Base-by-base conservation (phyloP, 2,797 vertebrate genomes). In the Acrocephalus scirpaceus region DNA sequence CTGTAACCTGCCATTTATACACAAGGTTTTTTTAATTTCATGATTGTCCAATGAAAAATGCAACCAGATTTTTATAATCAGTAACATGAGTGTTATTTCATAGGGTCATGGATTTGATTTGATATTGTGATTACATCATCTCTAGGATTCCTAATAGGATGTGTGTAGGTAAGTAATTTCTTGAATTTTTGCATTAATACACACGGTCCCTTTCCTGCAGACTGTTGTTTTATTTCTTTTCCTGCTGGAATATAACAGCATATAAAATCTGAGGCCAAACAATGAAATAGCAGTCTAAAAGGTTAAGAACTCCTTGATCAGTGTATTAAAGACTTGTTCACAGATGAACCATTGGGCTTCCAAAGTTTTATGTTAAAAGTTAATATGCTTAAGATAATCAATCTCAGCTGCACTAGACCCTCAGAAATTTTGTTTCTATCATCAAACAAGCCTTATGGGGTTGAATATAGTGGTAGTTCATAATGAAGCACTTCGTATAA, bases 381-480 rank as follows among this genome's bases (percentile, higher is more conserved):
- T 96, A 94, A 95, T 87, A 87, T 54, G 74, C n/a, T 94, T 95
- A 94, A 95, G 80, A 91, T 93, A 92, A 95, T 96, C 95, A 95
- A 91, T 72, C 95, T 96, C 91, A 69, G 36, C 86, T 73, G 95
- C 27, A 45, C 34, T 71, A 72, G 90, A 92, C 82, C 78, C 75
- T 86, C n/a, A 9, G 94, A 92, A 88, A 96, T 96, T 96, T 91
- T 84, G 85, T 87, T 96, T 84, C 95, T 94, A 92, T 96, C 95
- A 96, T 90, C 87, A 78, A 95, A 96, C 92, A 91, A 91, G 81
- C 36, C 93, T 96, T 95, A 11, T 32, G 91, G 92, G 96, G 86
- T 82, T 91, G 96, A 94, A 64, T 69, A 67, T 44, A 65, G 94
- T 93, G 84, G 14, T 85, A 76, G 67, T 91, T 95, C 62, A 74